Percentiles rank a stretch among this genome's conserved stretches.
Conservation (phyloP, 2,888 invertebrate species). For the Pollenia angustigena region DNA sequence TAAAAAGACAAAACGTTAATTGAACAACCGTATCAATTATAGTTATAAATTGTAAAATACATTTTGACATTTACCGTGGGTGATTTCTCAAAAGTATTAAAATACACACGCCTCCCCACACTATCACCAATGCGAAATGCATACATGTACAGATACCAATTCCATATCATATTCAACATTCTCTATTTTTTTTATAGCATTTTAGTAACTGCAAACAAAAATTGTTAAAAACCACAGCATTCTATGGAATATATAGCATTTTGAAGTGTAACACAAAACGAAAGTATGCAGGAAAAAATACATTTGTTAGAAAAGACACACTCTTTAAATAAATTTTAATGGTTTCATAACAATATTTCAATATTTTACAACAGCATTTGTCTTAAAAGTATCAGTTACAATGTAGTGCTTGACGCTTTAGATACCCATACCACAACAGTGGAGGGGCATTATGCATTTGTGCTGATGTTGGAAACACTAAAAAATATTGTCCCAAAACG, state of each 20-base stretch:
- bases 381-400: conserved; percentile 36
- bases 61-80: conserved; percentile 55
- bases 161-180: background rate
- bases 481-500: too few relatives aligned
- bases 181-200: background rate
- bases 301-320: conserved; percentile 11
- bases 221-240: conserved; percentile 1
- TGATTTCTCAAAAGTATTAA: conserved; percentile 50
- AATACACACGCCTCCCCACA: conserved; percentile 6
- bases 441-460: background rate
- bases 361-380: conserved; percentile 31
- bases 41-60: conserved; percentile 50
- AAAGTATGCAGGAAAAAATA: background rate
- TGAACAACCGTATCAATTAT: conserved; percentile 45
- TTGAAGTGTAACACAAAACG: too few relatives aligned
- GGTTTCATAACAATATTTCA: conserved; percentile 44
- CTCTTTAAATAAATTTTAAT: conserved; percentile 43
- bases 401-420: background rate
- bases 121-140: background rate
- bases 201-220: conserved; percentile 1
- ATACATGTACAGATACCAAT: background rate
- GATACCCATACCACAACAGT: background rate
- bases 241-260: background rate
- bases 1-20: conserved; percentile 41
- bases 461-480: too few relatives aligned